These are phyloP conservation scores for Falco concolor DNA, from an alignment of 2,797 vertebrate genomes.

Conservation along the genomic window DNA sequence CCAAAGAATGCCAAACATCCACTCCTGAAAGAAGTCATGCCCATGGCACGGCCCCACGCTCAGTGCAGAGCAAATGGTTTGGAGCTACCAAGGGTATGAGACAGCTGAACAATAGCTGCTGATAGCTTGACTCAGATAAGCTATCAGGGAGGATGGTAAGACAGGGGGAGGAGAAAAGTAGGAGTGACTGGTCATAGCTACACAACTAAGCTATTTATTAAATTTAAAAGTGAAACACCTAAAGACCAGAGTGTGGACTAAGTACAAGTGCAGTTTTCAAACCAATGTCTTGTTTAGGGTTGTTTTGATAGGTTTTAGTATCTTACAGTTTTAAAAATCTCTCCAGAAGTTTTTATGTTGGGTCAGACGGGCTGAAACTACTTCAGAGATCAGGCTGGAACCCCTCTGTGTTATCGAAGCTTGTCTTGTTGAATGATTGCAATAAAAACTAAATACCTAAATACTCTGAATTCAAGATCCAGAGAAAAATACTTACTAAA, in stretches of 20 bases:
- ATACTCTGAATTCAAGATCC: neutral
- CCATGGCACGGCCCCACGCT: neutral
- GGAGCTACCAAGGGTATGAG: slow-evolving; percentile 13
- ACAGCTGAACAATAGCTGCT: neutral
- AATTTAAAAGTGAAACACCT: neutral
- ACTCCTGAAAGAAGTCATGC: neutral
- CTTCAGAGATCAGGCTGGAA: neutral
- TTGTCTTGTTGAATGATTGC: neutral
- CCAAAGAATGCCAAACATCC: slow-evolving; percentile 35
- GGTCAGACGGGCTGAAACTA: neutral
- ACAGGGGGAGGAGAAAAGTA: neutral
- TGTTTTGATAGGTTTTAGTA: neutral
- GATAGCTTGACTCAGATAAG: neutral
- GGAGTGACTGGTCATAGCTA: neutral
- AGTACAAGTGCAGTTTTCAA: neutral
- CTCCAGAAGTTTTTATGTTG: neutral
- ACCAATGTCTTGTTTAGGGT: neutral
- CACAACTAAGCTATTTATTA: neutral
- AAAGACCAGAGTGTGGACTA: neutral
- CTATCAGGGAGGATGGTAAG: neutral
- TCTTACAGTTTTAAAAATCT: neutral
- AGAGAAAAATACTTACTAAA: neutral
- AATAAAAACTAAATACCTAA: neutral
- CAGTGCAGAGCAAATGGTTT: neutral
- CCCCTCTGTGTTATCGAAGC: neutral